Percentiles rank a stretch among this genome's conserved stretches.
phyloP scores from a whole-genome alignment of 30 jellyfish, hydroid and myxozoan species.

The Hydractinia echinata region DNA sequence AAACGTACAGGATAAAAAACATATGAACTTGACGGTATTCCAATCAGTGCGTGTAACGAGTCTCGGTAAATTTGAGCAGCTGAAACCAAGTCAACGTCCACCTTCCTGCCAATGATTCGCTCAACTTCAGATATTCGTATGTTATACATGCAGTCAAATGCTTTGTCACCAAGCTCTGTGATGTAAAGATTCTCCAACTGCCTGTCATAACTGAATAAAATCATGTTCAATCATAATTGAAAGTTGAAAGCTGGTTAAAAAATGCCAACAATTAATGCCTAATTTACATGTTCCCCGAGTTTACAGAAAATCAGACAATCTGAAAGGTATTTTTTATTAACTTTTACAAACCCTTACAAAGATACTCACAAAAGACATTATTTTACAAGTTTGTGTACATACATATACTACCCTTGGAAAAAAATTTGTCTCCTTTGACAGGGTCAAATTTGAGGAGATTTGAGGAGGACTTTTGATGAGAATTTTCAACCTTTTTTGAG shows the following conservation, averaged over 20 bases:
- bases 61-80: slow-evolving; percentile 48
- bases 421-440: too few relatives aligned
- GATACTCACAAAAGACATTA: too few relatives aligned
- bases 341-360: too few relatives aligned
- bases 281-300: too few relatives aligned
- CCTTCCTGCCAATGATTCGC: slow-evolving; percentile 26
- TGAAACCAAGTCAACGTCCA: slow-evolving; percentile 3
- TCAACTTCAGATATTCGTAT: slow-evolving; percentile 37
- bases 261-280: too few relatives aligned
- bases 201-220: slow-evolving; percentile 22
- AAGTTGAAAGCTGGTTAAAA: not conserved
- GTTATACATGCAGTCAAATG: slow-evolving; percentile 66
- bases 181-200: slow-evolving; percentile 17
- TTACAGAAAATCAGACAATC: too few relatives aligned
- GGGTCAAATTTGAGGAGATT: too few relatives aligned
- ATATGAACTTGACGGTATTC: slow-evolving; percentile 62
- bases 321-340: too few relatives aligned
- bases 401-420: too few relatives aligned
- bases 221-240: not conserved
- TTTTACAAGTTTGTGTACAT: too few relatives aligned
- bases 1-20: slow-evolving; percentile 10
- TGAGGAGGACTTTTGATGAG: too few relatives aligned
- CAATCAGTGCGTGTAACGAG: slow-evolving; percentile 58
- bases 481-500: too few relatives aligned
- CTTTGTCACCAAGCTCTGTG: slow-evolving; percentile 63